Conservation (phyloP, 37 sponge, comb jelly and placozoan species). For the Beroe ovata region DNA sequence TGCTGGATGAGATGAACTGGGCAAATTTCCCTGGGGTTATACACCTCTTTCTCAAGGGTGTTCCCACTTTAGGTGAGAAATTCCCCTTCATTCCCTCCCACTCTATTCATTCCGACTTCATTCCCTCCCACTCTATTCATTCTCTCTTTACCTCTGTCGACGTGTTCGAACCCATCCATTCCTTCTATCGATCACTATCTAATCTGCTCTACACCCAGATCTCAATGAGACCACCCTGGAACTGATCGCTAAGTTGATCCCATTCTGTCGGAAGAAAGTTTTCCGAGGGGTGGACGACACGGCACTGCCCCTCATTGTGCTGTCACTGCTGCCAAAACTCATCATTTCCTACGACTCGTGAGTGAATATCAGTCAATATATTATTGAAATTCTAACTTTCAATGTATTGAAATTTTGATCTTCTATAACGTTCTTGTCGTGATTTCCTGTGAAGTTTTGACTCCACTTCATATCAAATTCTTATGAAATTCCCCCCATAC, state of each 20-base stretch:
- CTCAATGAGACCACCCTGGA: slow-evolving; percentile 45
- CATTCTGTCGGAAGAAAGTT: slow-evolving; percentile 28
- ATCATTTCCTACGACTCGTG: slow-evolving; percentile 25
- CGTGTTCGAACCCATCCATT: no score
- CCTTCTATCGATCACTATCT: background rate
- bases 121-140: no score
- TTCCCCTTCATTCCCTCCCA: background rate
- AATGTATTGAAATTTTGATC: no score
- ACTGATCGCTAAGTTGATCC: slow-evolving; percentile 40
- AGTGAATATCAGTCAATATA: no score
- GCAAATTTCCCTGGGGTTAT: slow-evolving; percentile 47
- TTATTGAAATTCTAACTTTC: no score
- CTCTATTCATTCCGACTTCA: background rate
- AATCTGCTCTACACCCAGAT: background rate
- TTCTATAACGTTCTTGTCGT: no score
- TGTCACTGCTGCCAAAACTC: slow-evolving; percentile 54
- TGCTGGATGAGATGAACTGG: slow-evolving; percentile 60
- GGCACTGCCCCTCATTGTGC: slow-evolving; percentile 41
- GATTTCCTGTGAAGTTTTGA: no score
- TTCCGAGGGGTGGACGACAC: slow-evolving; percentile 47
- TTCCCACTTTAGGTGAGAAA: slow-evolving; percentile 48
- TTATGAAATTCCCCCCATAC: no score
- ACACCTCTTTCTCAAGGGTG: slow-evolving; percentile 63
- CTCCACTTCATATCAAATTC: no score
- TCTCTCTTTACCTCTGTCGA: no score